Evolutionary conservation across 2,888 invertebrate genomes (phyloP).

Genomic region (Glaucopsyche alexis): DNA sequence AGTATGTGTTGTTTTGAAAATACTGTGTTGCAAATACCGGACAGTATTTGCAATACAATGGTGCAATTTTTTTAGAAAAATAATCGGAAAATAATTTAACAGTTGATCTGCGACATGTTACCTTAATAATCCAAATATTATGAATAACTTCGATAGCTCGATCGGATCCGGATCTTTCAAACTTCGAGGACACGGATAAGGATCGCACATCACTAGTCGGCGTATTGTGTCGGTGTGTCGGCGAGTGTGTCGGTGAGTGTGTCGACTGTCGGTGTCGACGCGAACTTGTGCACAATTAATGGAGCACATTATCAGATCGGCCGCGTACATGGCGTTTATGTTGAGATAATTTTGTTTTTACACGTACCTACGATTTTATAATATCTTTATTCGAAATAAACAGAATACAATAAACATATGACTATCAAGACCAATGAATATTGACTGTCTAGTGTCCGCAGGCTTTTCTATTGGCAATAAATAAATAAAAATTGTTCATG

Average conservation of each 20-base stretch:
- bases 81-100: too few relatives aligned
- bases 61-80: too few relatives aligned
- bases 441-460: neutral
- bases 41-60: too few relatives aligned
- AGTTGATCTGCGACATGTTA: too few relatives aligned
- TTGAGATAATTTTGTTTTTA: slow-evolving; percentile 75
- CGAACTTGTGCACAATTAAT: slow-evolving; percentile 79
- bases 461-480: too few relatives aligned
- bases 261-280: slow-evolving; percentile 69
- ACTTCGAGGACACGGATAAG: too few relatives aligned
- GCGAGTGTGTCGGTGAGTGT: slow-evolving; percentile 17
- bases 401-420: neutral
- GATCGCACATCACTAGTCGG: neutral
- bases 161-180: neutral
- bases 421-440: neutral
- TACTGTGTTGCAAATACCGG: too few relatives aligned
- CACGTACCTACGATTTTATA: slow-evolving; percentile 51
- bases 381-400: slow-evolving; percentile 49
- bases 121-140: too few relatives aligned
- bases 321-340: slow-evolving; percentile 79
- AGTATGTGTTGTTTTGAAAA: too few relatives aligned
- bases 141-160: too few relatives aligned
- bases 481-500: too few relatives aligned
- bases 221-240: slow-evolving; percentile 12
- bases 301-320: slow-evolving; percentile 78